phyloP scores from a whole-genome alignment of 1,140 invertebrate genomes.

The Magallana angulata region DNA sequence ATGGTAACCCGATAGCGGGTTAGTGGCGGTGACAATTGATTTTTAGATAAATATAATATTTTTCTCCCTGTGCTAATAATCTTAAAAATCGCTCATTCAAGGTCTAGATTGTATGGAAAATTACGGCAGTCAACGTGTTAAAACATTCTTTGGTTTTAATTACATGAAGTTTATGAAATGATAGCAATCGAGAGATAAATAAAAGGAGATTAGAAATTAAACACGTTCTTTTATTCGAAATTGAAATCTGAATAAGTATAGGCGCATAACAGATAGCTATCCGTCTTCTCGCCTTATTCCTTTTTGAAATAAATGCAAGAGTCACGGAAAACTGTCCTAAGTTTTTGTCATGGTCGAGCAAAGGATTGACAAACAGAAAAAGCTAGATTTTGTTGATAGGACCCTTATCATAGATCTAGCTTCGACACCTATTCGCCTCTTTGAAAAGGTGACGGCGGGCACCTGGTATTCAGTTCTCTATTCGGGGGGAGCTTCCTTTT shows the following conservation, averaged over 20 bases:
- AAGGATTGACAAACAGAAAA: slow-evolving; percentile 20
- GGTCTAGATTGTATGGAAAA: slow-evolving; percentile 16
- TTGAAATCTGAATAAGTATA: slow-evolving; percentile 32
- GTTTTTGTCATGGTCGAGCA: slow-evolving; percentile 25
- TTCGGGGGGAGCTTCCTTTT: slow-evolving; percentile 47
- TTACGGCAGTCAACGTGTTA: slow-evolving; percentile 13
- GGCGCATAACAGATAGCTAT: slow-evolving; percentile 18
- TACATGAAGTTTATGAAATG: slow-evolving; percentile 21
- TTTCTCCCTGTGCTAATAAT: slow-evolving; percentile 16
- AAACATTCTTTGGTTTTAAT: slow-evolving; percentile 20
- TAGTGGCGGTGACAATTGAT: slow-evolving; percentile 30
- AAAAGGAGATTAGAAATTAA: slow-evolving; percentile 37
- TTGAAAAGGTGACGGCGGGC: slow-evolving; percentile 36
- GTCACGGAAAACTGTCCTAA: slow-evolving; percentile 22
- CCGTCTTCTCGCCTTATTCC: slow-evolving; percentile 6
- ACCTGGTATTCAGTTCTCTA: slow-evolving; percentile 50
- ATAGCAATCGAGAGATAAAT: slow-evolving; percentile 38
- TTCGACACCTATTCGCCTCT: slow-evolving; percentile 51
- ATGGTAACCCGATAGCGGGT: slow-evolving; percentile 15
- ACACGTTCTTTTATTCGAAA: slow-evolving; percentile 11
- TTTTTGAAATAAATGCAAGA: slow-evolving; percentile 27
- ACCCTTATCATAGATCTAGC: slow-evolving; percentile 43
- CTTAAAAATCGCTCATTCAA: slow-evolving; percentile 12
- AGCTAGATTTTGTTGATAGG: slow-evolving; percentile 31
- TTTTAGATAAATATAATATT: slow-evolving; percentile 28